phyloP scores from a whole-genome alignment of 1,140 invertebrate species.

The honey bee (Apis mellifera) region Amel_HAv3.1 CM009944.2:862001-862500 shows the following conservation, averaged over 20 bases:
- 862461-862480: conserved; percentile 30
- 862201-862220: background rate
- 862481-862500: conserved; percentile 23
- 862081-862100: no score
- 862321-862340: conserved; percentile 20
- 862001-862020: no score
- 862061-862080: no score
- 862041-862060: no score
- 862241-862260: background rate
- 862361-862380: conserved; percentile 27
- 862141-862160: no score
- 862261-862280: background rate
- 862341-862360: conserved; percentile 27
- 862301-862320: background rate
- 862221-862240: background rate
- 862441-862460: conserved; percentile 62
- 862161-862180: no score
- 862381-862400: conserved; percentile 17
- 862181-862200: no score
- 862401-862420: conserved; percentile 49
- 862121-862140: no score
- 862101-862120: no score
- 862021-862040: no score
- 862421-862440: conserved; percentile 73
- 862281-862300: background rate